Percentiles rank a stretch among this genome's conserved stretches.
Conservation (phyloP, 2,113 vertebrate genomes). For the Pithys albifrons region DNA sequence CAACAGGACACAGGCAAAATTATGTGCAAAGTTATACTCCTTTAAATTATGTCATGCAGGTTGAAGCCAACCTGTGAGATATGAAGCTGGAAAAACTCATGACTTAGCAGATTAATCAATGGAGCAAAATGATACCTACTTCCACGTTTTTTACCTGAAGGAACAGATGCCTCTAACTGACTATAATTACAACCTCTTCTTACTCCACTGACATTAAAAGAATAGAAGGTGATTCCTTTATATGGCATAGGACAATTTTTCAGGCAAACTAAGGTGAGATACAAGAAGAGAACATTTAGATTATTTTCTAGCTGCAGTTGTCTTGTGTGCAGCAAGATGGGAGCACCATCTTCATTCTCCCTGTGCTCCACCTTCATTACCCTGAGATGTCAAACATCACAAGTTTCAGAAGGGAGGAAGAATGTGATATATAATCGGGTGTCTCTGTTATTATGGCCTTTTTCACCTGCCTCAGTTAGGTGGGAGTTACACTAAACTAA, state of each 20-base stretch:
- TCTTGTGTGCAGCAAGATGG: background rate
- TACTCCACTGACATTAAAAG: background rate
- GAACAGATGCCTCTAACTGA: background rate
- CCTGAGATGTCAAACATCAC: background rate
- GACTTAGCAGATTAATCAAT: background rate
- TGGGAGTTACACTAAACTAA: background rate
- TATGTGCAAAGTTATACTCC: background rate
- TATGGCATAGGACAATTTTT: background rate
- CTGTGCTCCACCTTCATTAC: background rate
- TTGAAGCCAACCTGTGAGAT: background rate
- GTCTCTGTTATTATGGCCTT: background rate
- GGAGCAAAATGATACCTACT: background rate
- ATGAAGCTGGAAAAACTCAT: background rate
- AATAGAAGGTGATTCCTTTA: background rate
- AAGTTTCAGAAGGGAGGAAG: background rate
- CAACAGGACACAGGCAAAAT: background rate
- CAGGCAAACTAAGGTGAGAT: background rate
- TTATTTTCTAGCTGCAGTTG: background rate
- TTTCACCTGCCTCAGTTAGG: background rate
- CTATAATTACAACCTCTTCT: background rate
- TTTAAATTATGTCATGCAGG: background rate
- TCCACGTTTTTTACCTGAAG: background rate
- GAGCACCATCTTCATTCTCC: background rate
- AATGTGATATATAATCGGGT: background rate
- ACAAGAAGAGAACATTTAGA: background rate